Evolutionary conservation across 2,113 vertebrate genomes (phyloP), one percentile per base, ranked within the genome.

Genomic region (Cephalopterus ornatus): DNA sequence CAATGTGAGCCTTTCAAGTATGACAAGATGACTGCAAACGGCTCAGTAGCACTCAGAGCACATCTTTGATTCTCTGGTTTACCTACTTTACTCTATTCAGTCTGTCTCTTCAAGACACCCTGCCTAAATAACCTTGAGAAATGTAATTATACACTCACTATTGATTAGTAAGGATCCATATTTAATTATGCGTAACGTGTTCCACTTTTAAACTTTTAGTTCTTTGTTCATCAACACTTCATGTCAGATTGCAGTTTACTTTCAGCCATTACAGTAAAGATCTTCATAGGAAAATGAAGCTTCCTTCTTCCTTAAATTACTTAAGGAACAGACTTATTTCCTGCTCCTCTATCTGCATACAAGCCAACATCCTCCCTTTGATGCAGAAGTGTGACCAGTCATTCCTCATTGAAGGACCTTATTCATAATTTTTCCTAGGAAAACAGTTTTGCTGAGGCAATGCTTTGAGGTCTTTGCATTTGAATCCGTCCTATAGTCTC

Each of bases 111-210:
- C 41, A 87, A 74, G 92, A 74, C 46, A 88, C 59, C 53, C 67
- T 97, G 88, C 46, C 72, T 97, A 97, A 97, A 88, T 96, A 98
- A 97, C 93, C 96, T 94, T 97, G 86, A 96, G 93, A 95, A 97
- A 96, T 47, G 9, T 97, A 95, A 97, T 97, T 97, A 94, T 88
- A 78, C 47, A 46, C 86, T 97, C 73, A 62, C 53, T 97, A 95
- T 98, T 94, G 97, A 98, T 98, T 98, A 95, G 42, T 82, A 90
- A 91, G 81, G 73, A 96, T 97, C 92, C 81, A 94, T 97, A 98
- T 95, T 97, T 97, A 97, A 98, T 98, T 97, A 97, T 52, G 74
- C 85, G 50, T 85, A 97, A 88, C 62, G 41, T 95, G 95, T 96
- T 97, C 75, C 58, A 89, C 89, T 92, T 81, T 90, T 75, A 88